A percentile compares a stretch with the other conserved stretches of the same genome.
These are phyloP conservation scores for Melipona bicolor DNA, from an alignment of 2,888 invertebrate species.

Conservation along the genomic window DNA sequence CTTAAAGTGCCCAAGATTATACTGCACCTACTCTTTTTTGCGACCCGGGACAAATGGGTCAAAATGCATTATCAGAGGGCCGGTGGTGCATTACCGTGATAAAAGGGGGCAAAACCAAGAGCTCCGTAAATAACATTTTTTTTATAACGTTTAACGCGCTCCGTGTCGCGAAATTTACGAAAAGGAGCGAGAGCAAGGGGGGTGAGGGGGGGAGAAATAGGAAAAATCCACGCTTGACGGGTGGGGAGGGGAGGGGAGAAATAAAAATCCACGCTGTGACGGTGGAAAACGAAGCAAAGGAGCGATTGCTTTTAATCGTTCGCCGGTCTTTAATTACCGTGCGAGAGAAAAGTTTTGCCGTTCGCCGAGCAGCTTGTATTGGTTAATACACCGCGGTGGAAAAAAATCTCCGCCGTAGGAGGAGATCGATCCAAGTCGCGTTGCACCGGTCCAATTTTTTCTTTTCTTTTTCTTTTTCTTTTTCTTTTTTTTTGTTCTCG, in stretches of 20 bases:
- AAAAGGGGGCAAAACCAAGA: slow-evolving; percentile 52
- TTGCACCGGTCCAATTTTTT: slow-evolving; percentile 12
- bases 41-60: slow-evolving; percentile 51
- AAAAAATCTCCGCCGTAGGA: slow-evolving; percentile 15
- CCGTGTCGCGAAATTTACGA: slow-evolving; percentile 30
- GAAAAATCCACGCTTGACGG: too few species aligned
- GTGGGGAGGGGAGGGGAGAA: too few species aligned
- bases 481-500: too few species aligned
- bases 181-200: too few species aligned
- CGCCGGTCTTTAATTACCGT: slow-evolving; percentile 35
- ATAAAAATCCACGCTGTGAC: not conserved
- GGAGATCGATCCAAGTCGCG: not conserved
- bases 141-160: slow-evolving; percentile 56
- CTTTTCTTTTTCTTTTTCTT: too few species aligned
- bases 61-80: slow-evolving; percentile 58
- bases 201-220: too few species aligned
- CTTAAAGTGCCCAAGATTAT: slow-evolving; percentile 62
- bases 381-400: slow-evolving; percentile 35
- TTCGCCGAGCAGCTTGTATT: slow-evolving; percentile 5
- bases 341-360: slow-evolving; percentile 14
- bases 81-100: slow-evolving; percentile 60
- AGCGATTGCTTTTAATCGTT: slow-evolving; percentile 36
- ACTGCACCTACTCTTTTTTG: slow-evolving; percentile 37
- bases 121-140: slow-evolving; percentile 57
- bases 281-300: not conserved